Evolutionary conservation across 2,888 invertebrate species (phyloP), one percentile per base, ranked within the genome.

Genomic region (Macrophya annulata): DNA sequence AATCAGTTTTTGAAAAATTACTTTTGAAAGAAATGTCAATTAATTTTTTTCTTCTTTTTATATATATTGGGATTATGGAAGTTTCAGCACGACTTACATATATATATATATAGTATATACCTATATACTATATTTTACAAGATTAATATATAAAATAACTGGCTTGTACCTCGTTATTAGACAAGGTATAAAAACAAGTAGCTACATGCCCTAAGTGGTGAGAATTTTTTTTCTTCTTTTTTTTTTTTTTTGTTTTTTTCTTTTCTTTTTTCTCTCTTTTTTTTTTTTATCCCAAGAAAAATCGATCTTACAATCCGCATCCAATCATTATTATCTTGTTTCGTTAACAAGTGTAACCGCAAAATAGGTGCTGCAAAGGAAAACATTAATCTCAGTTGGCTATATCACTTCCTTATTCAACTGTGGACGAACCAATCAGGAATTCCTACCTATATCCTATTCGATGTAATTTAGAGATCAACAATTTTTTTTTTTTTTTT

Each of bases 271-370:
- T 10, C 10, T 62, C 10, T n/a, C 25, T 62, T 21, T 31, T 31
- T 3, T 31, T 31, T 31, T 31, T 31, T 31, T 31, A 45, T 21
- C 21, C 25, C 9, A 43, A 25, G 25, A 25, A 74, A n/a, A 48
- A 31, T 31, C 37, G 55, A 77, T 77, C n/a, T 17, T 55, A 68
- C 72, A 74, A 74, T 74, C 72, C 72, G 37, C 37, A 43, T 77
- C 77, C 51, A 51, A 51, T 77, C 51, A 51, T 77, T 77, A 45
- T 77, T 55, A 51, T 77, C 77, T 77, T 77, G 31, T 77, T 77
- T 55, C 55, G 31, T 51, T 55, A 74, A 74, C 72, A 74, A 74
- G 72, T 45, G 12, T 74, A 74, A 74, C 72, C 72, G 72, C 72
- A 74, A 45, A 45, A 74, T 74, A 74, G 45, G 37, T 25, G 12